Evolutionary conservation across 2,888 invertebrate genomes (phyloP), one percentile per base, ranked within the genome.

Genomic region (Seira sanloemensis): DNA sequence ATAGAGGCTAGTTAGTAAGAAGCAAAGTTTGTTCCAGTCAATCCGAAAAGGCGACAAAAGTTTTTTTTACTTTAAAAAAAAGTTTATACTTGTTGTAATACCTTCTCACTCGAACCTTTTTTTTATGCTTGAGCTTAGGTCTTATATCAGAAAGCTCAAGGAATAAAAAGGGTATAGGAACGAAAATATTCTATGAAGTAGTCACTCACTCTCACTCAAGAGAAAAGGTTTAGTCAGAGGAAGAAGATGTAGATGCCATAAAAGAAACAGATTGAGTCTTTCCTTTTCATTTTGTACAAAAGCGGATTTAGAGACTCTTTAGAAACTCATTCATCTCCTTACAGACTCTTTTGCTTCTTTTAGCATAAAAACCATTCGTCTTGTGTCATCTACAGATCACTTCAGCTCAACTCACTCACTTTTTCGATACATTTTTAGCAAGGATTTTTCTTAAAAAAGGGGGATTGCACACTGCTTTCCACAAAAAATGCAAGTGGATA

Each of bases 361-460:
- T 86, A 83, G 80, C 86, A 80, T 86, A 84, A 86, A 58, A 80
- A 68, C 86, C 86, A 86, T 86, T 86, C 86, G 86, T 86, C 86
- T 86, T 86, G 71, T 86, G 86, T 86, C 86, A 84, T 86, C 86
- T 74, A 86, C 86, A 86, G 86, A 86, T 86, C 86, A 86, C 83
- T 86, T 78, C 77, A 86, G 83, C 80, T 37, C 37, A n/a, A n/a
- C n/a, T n/a, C n/a, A n/a, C n/a, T n/a, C n/a, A n/a, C n/a, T n/a
- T n/a, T n/a, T n/a, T n/a, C n/a, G n/a, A n/a, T n/a, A n/a, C n/a
- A n/a, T n/a, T 37, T 12, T 12, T 37, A 37, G 37, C 4, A 37
- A 12, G 37, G 5, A 37, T 37, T n/a, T n/a, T n/a, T n/a, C n/a
- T n/a, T n/a, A n/a, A n/a, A n/a, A n/a, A n/a, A n/a, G n/a, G n/a